Conservation (phyloP, 1,140 invertebrate genomes). For the Euwallacea similis region DNA sequence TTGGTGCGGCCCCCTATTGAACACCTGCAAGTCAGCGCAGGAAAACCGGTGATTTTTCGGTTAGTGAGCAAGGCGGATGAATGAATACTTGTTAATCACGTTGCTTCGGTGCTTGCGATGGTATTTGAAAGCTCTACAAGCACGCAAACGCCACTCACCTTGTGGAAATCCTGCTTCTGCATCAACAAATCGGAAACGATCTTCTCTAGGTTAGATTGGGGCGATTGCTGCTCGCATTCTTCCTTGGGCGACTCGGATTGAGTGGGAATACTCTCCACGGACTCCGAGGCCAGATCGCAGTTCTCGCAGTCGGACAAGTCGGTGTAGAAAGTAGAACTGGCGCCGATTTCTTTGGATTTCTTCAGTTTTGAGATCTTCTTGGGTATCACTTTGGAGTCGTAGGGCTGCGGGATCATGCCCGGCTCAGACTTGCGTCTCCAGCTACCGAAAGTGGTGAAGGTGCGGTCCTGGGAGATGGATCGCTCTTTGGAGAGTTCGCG, state of each 20-base stretch:
- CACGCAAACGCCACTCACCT: conserved; percentile 53
- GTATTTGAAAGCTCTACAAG: neutral
- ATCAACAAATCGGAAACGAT: conserved; percentile 82
- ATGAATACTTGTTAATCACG: neutral
- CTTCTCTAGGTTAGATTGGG: conserved; percentile 64
- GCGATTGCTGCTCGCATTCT: conserved; percentile 30
- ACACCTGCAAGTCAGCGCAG: conserved; percentile 25
- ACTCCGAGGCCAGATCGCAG: conserved; percentile 64
- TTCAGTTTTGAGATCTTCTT: conserved; percentile 68
- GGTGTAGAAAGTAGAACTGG: conserved; percentile 65
- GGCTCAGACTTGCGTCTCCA: conserved; percentile 76
- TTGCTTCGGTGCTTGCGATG: neutral
- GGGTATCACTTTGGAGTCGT: conserved; percentile 66
- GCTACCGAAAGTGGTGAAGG: conserved; percentile 60
- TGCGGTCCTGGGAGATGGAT: conserved; percentile 48
- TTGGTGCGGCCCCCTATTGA: conserved; percentile 22
- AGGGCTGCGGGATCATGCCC: conserved; percentile 55
- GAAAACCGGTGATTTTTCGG: conserved; percentile 22
- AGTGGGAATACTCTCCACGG: conserved; percentile 60
- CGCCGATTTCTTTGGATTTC: conserved; percentile 60
- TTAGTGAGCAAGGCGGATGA: conserved; percentile 7
- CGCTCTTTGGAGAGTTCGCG: conserved; percentile 47
- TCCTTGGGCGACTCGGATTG: conserved; percentile 17
- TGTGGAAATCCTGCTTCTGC: conserved; percentile 82
- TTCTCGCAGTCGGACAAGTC: conserved; percentile 64